Base-by-base conservation (phyloP, 1,140 invertebrate species). In the Saccostrea glomerata region DNA sequence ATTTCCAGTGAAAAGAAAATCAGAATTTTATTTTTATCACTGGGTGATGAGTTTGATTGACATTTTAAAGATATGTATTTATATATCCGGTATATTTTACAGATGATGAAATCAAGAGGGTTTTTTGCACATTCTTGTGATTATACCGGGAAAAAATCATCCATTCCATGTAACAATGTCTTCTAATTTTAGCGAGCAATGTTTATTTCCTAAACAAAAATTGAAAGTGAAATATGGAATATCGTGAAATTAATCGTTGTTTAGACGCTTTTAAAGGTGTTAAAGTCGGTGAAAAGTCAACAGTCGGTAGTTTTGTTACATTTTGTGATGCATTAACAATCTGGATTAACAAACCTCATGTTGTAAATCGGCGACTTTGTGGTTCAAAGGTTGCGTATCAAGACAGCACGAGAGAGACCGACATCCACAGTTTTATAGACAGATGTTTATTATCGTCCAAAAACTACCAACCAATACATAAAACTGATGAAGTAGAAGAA, bases 281-380 rank as follows among this genome's bases (percentile, higher is more conserved):
- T 56, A 17, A 17, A 17, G 70, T 77, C 25, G 70, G 12, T 77
- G 15, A 77, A 77, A 15, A 30, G 36, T 77, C 70, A 54, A 87
- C 86, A 47, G 15, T 25, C 15, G 90, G 88, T 0, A 85, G 47
- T 23, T 73, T 60, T n/a, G 84, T 40, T 66, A 87, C 90, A 13
- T 94, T 95, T 90, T 88, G 92, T 58, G 90, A 92, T 73, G 91
- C 94, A 13, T n/a, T 95, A 3, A 90, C 92, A 11, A 91, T 95
- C 13, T 95, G 93, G 92, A 92, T 95, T 40, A 93, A 95, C 87
- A 95, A 95, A 91, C 95, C 95, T 9, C 95, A 95, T 87, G 93
- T 95, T 47, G 90, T 95, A 1, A 95, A 95, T 91, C 91, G 93
- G 88, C 90, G 94, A 55, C 84, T 95, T 20, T 93, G 93, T 89